phyloP scores from a whole-genome alignment of 2,888 invertebrate genomes.

The Athalia cordata region DNA sequence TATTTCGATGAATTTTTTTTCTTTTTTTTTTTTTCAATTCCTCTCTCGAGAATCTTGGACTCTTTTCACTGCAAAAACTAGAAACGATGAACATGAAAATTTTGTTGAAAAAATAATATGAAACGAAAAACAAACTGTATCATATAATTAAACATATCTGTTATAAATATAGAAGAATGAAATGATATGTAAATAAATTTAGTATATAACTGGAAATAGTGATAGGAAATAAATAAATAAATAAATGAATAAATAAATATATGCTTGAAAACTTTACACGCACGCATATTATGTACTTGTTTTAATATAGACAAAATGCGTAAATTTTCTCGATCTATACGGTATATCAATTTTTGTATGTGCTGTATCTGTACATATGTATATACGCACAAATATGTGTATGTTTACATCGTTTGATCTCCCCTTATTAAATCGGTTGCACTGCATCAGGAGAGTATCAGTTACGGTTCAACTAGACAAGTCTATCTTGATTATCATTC shows the following conservation, averaged over 20 bases:
- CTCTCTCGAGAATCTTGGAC: neutral
- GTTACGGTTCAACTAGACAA: conserved; percentile 30
- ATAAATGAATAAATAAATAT: conserved; percentile 36
- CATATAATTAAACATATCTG: neutral
- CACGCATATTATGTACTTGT: neutral
- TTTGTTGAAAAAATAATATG: too few relatives aligned
- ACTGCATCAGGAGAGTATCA: neutral
- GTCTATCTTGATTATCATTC: conserved; percentile 40
- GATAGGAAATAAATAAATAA: conserved; percentile 7
- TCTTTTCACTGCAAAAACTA: neutral
- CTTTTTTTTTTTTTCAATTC: neutral
- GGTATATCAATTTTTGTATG: neutral
- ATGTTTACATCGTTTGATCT: conserved; percentile 20
- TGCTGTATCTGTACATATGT: neutral
- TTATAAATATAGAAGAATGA: conserved; percentile 32
- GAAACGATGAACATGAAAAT: neutral
- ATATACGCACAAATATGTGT: neutral
- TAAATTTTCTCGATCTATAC: neutral
- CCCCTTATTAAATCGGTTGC: conserved; percentile 15
- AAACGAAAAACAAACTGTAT: too few relatives aligned
- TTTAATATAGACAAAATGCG: neutral
- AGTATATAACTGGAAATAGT: conserved; percentile 28
- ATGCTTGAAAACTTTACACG: conserved; percentile 36
- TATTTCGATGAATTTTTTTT: conserved; percentile 2
- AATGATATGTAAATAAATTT: conserved; percentile 41